Conservation (phyloP, 2,113 vertebrate genomes). For the Lasiurus cinereus region DNA sequence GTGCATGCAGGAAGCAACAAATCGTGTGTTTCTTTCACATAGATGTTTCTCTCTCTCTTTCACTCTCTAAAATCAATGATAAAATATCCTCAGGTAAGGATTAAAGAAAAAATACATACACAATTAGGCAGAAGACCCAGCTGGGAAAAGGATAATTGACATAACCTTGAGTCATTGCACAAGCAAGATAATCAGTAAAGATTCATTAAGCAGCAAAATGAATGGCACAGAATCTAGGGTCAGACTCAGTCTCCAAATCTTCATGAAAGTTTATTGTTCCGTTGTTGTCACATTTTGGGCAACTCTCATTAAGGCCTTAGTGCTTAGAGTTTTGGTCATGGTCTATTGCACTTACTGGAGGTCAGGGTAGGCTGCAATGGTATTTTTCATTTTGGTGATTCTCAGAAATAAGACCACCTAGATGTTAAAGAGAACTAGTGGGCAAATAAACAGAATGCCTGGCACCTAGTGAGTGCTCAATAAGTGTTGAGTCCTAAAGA, state of each 20-base stretch:
- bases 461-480: background rate
- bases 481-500: background rate
- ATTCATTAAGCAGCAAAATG: slow-evolving; percentile 38
- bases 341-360: background rate
- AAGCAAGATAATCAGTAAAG: slow-evolving; percentile 42
- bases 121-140: slow-evolving; percentile 16
- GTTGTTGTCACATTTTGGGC: background rate
- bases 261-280: background rate
- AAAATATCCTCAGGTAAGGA: too few species aligned
- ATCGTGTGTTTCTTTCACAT: too few species aligned
- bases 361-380: background rate
- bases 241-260: slow-evolving; percentile 14
- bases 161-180: background rate
- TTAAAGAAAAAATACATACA: background rate
- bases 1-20: too few species aligned
- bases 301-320: slow-evolving; percentile 9
- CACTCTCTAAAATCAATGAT: too few species aligned
- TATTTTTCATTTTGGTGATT: slow-evolving; percentile 38
- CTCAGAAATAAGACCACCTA: background rate
- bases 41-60: too few species aligned
- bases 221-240: background rate
- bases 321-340: background rate
- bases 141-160: background rate
- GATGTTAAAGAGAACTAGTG: slow-evolving; percentile 30
- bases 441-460: background rate